Base-by-base conservation (phyloP, 1,140 invertebrate species). In the Gonioctena quinquepunctata region DNA sequence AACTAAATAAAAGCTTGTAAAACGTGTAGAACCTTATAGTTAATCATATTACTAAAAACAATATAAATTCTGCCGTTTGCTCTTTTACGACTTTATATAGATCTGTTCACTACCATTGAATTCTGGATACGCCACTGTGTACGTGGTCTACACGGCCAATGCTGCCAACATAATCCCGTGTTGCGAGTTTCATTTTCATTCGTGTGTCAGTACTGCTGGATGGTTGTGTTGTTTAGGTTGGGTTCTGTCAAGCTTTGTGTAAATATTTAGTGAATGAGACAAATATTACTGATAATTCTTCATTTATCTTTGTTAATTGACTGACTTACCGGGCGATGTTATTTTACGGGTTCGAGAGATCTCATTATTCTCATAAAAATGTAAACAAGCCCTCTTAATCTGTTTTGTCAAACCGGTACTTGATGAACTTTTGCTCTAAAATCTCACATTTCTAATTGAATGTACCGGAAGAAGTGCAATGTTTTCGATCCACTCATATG, bases 371-470 rank as follows among this genome's bases (percentile, higher is more conserved):
- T 42, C 33, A n/a, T 42, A n/a, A 42, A n/a, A 42, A 42, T 42
- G 33, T 42, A 42, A 42, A 42, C 13, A 4, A n/a, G 33, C 11
- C 33, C 11, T 42, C 16, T 42, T 42, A 13, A 42, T 42, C 33
- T 13, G 33, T 42, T 42, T 42, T 54, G 26, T 11, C 26, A 62
- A 62, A 62, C 60, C 60, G 60, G 60, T 62, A 62, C 33, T 42
- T 18, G 28, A 42, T 62, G 60, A 62, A 62, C 60, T 62, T 62
- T 62, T 62, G 60, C 60, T 62, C 60, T 62, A 42, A 62, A 62
- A 62, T 62, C 57, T 22, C 11, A 21, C 50, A 21, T 22, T 54
- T 54, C 50, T 22, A 54, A 54, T 54, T 22, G 11, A 54, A 18
- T 18, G 50, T 54, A 54, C 50, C 11, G 8, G 13, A 0, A 54